Evolutionary conservation across 2,113 vertebrate species (phyloP).

Genomic region (Melanocharis versteri): DNA sequence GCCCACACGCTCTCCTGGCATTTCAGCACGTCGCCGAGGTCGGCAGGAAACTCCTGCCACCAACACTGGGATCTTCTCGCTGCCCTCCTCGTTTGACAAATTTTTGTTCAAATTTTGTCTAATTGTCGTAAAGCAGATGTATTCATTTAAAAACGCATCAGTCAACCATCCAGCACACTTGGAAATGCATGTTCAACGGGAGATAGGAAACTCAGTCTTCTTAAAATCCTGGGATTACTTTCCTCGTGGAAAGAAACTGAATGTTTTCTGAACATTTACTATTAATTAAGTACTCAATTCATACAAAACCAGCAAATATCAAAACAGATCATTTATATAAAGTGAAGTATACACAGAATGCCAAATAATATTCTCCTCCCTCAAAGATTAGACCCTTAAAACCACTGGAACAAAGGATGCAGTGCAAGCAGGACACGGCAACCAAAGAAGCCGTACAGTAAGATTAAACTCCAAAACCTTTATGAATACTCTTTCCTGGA

Average conservation of each 20-base stretch:
- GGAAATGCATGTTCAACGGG: neutral
- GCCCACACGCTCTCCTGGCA: neutral
- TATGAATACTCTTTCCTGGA: neutral
- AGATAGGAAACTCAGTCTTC: neutral
- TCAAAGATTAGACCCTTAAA: neutral
- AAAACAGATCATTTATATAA: neutral
- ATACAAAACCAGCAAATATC: neutral
- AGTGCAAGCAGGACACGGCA: neutral
- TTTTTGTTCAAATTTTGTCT: neutral
- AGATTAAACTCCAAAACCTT: neutral
- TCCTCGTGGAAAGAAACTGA: rapidly evolving
- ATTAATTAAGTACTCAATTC: neutral
- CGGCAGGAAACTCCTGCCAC: neutral
- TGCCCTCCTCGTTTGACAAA: neutral
- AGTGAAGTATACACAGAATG: neutral
- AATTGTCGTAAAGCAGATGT: neutral
- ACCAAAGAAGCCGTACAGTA: neutral
- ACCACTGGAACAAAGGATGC: neutral
- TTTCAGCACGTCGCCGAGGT: rapidly evolving
- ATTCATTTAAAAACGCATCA: neutral
- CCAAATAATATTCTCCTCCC: neutral
- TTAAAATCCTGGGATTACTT: neutral
- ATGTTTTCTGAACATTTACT: neutral
- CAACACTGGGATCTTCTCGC: neutral
- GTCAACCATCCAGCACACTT: neutral